Evolutionary conservation across 2,113 vertebrate species (phyloP).

Genomic region (Triplophysa dalaica): DNA sequence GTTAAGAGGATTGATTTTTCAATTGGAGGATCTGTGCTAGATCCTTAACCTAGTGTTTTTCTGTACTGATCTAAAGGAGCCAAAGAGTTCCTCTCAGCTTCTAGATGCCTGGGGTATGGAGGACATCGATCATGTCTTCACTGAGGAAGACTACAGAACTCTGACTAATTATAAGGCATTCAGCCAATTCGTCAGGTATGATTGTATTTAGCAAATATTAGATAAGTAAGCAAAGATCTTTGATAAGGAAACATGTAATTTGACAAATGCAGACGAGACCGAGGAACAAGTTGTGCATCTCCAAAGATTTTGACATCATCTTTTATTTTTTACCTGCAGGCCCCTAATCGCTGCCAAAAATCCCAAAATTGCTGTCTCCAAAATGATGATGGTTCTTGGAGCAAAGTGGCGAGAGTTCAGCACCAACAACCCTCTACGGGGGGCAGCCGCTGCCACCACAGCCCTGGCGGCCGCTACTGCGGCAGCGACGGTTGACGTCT

Average conservation of each 20-base stretch:
- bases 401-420: slow-evolving; percentile 98
- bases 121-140: slow-evolving; percentile 95
- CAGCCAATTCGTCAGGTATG: slow-evolving; percentile 95
- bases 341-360: slow-evolving; percentile 98
- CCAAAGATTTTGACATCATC: no score
- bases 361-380: slow-evolving; percentile 97
- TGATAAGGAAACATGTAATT: no score
- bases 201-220: no score
- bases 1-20: neutral
- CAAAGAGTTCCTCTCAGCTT: slow-evolving; percentile 93
- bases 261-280: no score
- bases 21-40: neutral
- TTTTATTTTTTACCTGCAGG: slow-evolving; percentile 62
- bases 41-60: neutral
- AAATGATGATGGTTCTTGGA: slow-evolving; percentile 99
- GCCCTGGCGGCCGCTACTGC: slow-evolving; percentile 89
- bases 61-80: slow-evolving; percentile 76
- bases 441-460: slow-evolving; percentile 90
- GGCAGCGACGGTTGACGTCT: slow-evolving; percentile 88
- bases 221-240: no score
- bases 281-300: no score
- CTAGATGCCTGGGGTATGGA: slow-evolving; percentile 98
- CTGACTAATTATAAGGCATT: slow-evolving; percentile 99
- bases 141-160: slow-evolving; percentile 93
- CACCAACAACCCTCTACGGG: slow-evolving; percentile 96